Base-by-base conservation (phyloP, 92 coral and sea anemone genomes). In the Palythoa grandis region DNA sequence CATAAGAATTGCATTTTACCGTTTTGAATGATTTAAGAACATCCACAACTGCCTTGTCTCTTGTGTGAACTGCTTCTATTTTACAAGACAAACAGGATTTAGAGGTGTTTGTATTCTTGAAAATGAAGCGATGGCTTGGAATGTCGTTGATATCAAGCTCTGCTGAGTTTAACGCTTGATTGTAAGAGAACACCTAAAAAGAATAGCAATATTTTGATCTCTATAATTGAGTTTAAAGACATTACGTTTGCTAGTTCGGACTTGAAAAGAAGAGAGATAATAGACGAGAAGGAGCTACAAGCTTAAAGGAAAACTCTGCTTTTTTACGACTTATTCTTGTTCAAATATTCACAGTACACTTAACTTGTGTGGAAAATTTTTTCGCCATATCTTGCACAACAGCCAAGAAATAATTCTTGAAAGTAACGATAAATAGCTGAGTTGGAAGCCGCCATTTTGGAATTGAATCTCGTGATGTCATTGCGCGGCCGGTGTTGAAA, bases 21-120 rank as follows among this genome's bases (percentile, higher is more conserved):
- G 63, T 76, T 76, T 76, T 76, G 79, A 76, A 76, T 5, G 79
- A 7, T 37, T 76, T 76, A 7, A 76, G 61, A 7, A 76, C 80
- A 20, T 76, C 80, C 19, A 76, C 65, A 13, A 48, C 38, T 12
- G 80, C 80, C 63, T 76, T 29, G 38, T 76, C 80, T 25, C 40
- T 76, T 2, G 80, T 56, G 80, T 76, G 80, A 6, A 40, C 52
- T 76, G 80, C 80, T 38, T 9, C 39, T 3, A 76, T 76, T 22
- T 52, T 76, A 29, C 39, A 76, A 29, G 38, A 76, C 39, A 76
- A 76, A 52, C 17, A 56, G 8, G 80, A 52, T 7, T 76, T 52
- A 40, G 40, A 76, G 17, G 19, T 14, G 10, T 76, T 60, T 12
- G 80, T 76, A 37, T 52, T 76, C 80, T 76, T 52, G 66, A 76